Percentiles rank a stretch among this genome's conserved stretches.
These are phyloP conservation scores for Polypedilum vanderplanki DNA, from an alignment of 1,140 invertebrate species.

Conservation along the genomic window DNA sequence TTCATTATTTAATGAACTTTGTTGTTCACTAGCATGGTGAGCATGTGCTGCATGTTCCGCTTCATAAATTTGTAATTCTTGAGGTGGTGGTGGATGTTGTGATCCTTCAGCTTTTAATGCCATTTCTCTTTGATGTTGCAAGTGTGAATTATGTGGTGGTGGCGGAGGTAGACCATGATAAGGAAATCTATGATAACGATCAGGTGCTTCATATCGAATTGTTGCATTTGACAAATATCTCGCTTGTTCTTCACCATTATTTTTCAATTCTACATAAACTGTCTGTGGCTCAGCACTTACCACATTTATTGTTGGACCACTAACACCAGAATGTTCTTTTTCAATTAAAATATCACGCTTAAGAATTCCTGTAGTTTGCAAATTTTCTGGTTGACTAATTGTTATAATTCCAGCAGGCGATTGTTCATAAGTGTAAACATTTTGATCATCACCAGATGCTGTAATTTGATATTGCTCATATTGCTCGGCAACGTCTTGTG, in stretches of 20 bases:
- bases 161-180: not conserved
- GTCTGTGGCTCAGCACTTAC: constrained; percentile 20
- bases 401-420: not conserved
- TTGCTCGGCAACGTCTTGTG: not conserved
- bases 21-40: not conserved
- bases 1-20: constrained; percentile 33
- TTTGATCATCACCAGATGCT: constrained; percentile 23
- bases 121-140: not conserved
- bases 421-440: constrained; percentile 29
- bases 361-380: not conserved
- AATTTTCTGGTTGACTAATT: not conserved
- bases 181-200: not conserved
- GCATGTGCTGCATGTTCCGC: not conserved
- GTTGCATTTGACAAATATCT: not conserved
- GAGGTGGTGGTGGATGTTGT: constrained; percentile 22
- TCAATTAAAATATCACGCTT: constrained; percentile 25
- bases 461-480: constrained; percentile 26
- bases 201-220: constrained; percentile 16
- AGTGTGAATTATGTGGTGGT: not conserved
- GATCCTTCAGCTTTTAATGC: not conserved
- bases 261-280: constrained; percentile 21
- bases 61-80: constrained; percentile 23
- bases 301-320: not conserved
- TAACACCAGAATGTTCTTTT: not conserved
- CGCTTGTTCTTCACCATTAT: not conserved